These are phyloP conservation scores for Amia ocellicauda DNA, from an alignment of 2,113 vertebrate species.

Conservation along the genomic window DNA sequence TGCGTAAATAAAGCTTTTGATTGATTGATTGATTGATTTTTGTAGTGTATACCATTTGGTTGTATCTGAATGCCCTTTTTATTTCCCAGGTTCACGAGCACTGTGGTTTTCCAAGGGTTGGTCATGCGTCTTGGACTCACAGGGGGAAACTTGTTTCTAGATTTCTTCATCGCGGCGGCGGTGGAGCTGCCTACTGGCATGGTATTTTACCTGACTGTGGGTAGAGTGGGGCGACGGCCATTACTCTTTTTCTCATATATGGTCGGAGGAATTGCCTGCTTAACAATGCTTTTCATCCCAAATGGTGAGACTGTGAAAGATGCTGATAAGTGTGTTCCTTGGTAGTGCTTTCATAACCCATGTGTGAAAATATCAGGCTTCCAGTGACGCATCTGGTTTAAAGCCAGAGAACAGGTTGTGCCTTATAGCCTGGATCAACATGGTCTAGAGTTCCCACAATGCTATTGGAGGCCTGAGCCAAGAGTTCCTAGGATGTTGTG, in stretches of 20 bases:
- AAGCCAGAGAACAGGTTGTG: no score
- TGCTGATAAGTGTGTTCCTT: no score
- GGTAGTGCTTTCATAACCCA: no score
- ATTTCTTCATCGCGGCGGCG: conserved; percentile 74
- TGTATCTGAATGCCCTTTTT: background rate
- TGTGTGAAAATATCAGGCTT: no score
- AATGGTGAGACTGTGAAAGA: conserved; percentile 58
- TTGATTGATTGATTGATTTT: no score
- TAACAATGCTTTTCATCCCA: conserved; percentile 68
- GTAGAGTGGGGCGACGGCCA: conserved; percentile 68
- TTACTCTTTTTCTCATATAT: conserved; percentile 67
- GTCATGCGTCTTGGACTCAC: conserved; percentile 75
- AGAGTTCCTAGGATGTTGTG: no score
- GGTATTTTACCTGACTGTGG: conserved; percentile 73
- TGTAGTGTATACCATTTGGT: no score
- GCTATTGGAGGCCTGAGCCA: no score
- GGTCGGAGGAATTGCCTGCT: conserved; percentile 55
- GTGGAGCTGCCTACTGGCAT: conserved; percentile 74
- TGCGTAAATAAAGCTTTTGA: no score
- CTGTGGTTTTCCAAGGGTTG: conserved; percentile 75
- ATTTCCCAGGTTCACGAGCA: conserved; percentile 70
- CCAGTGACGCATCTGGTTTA: no score
- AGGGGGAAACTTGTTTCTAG: conserved; percentile 68
- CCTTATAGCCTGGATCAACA: no score
- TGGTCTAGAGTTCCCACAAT: no score